A percentile compares a stretch with the other conserved stretches of the same genome.
These are phyloP conservation scores for Endomychus coccineus DNA, from an alignment of 2,888 invertebrate genomes.

Conservation along the genomic window DNA sequence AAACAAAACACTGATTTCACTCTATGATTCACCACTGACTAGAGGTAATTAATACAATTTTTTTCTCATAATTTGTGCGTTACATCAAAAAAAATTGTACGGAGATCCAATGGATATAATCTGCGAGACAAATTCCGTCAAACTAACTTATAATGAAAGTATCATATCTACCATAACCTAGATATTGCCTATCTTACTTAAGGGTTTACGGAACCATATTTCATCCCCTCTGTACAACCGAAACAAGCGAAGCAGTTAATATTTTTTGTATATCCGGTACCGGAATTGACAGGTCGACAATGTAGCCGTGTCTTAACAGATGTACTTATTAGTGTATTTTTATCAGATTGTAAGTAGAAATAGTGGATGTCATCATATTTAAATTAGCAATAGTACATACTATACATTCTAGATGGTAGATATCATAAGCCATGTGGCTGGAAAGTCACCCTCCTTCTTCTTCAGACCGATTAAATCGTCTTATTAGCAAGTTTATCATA, in stretches of 20 bases:
- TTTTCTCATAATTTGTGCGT: no score
- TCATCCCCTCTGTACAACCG: conserved; percentile 16
- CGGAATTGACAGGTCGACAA: conserved; percentile 29
- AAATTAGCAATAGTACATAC: conserved; percentile 29
- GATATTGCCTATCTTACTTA: no score
- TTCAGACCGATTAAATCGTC: conserved; percentile 14
- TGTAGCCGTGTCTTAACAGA: conserved; percentile 32
- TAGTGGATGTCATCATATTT: conserved; percentile 34
- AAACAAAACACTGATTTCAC: no score
- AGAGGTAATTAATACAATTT: no score
- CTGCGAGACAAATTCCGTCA: background rate
- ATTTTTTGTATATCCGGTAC: conserved; percentile 27
- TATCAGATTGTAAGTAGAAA: conserved; percentile 31
- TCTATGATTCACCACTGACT: no score
- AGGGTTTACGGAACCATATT: no score
- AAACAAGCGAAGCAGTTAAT: conserved; percentile 23
- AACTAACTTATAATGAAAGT: no score
- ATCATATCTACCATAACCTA: no score
- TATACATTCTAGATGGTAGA: conserved; percentile 26
- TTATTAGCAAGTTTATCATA: conserved; percentile 29
- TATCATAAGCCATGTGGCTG: conserved; percentile 20
- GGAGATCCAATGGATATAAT: background rate
- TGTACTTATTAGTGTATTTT: conserved; percentile 33
- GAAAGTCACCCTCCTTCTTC: conserved; percentile 15
- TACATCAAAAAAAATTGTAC: background rate